Percentiles rank a stretch among this genome's conserved stretches.
These are phyloP conservation scores for Drosophila helvetica DNA, from an alignment of 2,888 invertebrate genomes.

Conservation along the genomic window DNA sequence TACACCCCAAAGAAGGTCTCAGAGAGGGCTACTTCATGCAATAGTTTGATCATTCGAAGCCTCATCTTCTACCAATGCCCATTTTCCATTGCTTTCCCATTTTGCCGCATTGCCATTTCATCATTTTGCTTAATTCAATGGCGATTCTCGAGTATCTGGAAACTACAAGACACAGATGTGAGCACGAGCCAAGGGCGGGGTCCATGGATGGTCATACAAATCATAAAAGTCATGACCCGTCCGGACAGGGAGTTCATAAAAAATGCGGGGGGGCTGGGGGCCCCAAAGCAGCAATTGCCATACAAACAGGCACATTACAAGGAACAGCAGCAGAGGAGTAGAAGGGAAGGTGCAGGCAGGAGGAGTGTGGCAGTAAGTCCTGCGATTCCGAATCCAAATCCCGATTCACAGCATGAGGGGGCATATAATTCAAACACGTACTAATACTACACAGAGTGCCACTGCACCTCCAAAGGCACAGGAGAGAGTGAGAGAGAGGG, in stretches of 20 bases:
- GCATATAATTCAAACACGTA: slow-evolving; percentile 77
- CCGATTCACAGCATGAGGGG: slow-evolving; percentile 61
- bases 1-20: not conserved
- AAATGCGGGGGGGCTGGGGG: slow-evolving; percentile 53
- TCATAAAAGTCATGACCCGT: slow-evolving; percentile 71
- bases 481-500: not conserved
- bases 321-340: slow-evolving; percentile 1
- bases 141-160: slow-evolving; percentile 57
- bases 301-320: slow-evolving; percentile 73
- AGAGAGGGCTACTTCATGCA: not conserved
- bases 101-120: slow-evolving; percentile 56
- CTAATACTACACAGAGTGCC: slow-evolving; percentile 51
- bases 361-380: slow-evolving; percentile 3
- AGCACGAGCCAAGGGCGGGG: slow-evolving; percentile 24
- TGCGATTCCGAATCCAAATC: slow-evolving; percentile 41
- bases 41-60: slow-evolving; percentile 1
- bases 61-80: not conserved
- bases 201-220: slow-evolving; percentile 59
- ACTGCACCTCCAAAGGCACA: not conserved
- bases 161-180: slow-evolving; percentile 64
- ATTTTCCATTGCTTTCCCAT: not conserved
- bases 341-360: not conserved
- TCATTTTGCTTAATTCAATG: slow-evolving; percentile 72
- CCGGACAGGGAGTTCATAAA: slow-evolving; percentile 66
- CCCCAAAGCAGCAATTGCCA: slow-evolving; percentile 73